phyloP scores from a whole-genome alignment of 2,797 vertebrate genomes.

The Psittacula derbiana region DNA sequence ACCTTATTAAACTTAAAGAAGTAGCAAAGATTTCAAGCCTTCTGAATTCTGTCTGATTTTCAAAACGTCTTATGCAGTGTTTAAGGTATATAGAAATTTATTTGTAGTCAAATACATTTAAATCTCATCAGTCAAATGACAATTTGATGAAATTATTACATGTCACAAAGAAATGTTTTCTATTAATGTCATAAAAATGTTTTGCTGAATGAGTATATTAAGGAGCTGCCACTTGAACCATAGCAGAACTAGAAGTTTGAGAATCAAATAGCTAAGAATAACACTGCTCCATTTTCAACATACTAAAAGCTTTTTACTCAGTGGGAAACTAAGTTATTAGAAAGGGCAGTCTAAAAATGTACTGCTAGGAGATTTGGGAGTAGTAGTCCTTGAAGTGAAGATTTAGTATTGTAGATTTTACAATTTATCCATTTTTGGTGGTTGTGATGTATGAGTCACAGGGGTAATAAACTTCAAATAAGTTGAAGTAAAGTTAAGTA shows the following conservation, averaged over 20 bases:
- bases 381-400: conserved; percentile 69
- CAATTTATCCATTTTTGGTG: conserved; percentile 73
- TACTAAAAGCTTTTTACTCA: conserved; percentile 72
- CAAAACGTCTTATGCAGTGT: background rate
- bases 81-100: conserved; percentile 19
- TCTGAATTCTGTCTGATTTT: background rate
- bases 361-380: conserved; percentile 73
- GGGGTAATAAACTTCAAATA: conserved; percentile 77
- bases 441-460: conserved; percentile 69
- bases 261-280: conserved; percentile 69
- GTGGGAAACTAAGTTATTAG: conserved; percentile 73
- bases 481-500: conserved; percentile 72
- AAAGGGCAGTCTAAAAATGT: conserved; percentile 73
- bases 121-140: conserved; percentile 46
- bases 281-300: conserved; percentile 62
- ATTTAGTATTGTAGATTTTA: conserved; percentile 75
- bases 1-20: background rate
- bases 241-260: conserved; percentile 57
- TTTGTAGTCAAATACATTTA: conserved; percentile 47
- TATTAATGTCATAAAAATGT: conserved; percentile 33
- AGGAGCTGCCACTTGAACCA: conserved; percentile 45
- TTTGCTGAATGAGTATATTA: conserved; percentile 3
- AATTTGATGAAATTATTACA: conserved; percentile 54
- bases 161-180: conserved; percentile 45
- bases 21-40: background rate